These are phyloP conservation scores for Trichonephila clavipes DNA, from an alignment of 1,140 invertebrate species.

Conservation along the genomic window DNA sequence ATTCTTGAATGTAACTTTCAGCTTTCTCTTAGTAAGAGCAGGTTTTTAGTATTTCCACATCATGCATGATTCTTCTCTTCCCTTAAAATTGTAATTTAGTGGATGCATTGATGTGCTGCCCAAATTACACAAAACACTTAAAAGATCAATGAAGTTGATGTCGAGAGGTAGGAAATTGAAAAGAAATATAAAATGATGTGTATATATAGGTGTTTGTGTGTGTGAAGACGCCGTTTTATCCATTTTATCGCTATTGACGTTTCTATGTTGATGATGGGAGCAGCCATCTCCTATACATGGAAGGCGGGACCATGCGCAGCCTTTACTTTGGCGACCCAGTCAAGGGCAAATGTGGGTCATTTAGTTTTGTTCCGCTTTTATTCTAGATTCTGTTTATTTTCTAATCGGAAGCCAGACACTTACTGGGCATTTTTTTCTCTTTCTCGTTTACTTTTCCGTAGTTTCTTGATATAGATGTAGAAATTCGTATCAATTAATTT, in stretches of 20 bases:
- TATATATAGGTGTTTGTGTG: background rate
- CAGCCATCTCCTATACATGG: slow-evolving; percentile 31
- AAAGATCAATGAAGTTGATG: background rate
- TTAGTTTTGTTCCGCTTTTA: slow-evolving; percentile 12
- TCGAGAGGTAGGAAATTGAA: background rate
- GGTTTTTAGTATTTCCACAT: no score
- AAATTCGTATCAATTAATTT: background rate
- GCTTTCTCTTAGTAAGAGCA: no score
- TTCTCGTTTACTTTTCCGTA: background rate
- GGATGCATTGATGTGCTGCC: no score
- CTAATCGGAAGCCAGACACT: background rate
- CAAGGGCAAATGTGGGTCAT: slow-evolving; percentile 76
- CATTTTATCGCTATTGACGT: slow-evolving; percentile 44
- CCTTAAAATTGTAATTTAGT: background rate
- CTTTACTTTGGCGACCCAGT: slow-evolving; percentile 61
- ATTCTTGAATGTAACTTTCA: no score
- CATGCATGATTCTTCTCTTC: no score
- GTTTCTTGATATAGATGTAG: background rate
- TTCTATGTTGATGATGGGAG: slow-evolving; percentile 39
- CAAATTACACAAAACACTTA: background rate
- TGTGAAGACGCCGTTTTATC: background rate
- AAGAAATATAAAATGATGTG: background rate
- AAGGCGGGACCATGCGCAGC: slow-evolving; percentile 63
- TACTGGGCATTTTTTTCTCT: background rate
- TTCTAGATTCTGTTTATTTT: slow-evolving; percentile 13